A percentile compares a stretch with the other conserved stretches of the same genome.
Conservation (phyloP, 1,140 invertebrate genomes). For the Sycophila sp. region DNA sequence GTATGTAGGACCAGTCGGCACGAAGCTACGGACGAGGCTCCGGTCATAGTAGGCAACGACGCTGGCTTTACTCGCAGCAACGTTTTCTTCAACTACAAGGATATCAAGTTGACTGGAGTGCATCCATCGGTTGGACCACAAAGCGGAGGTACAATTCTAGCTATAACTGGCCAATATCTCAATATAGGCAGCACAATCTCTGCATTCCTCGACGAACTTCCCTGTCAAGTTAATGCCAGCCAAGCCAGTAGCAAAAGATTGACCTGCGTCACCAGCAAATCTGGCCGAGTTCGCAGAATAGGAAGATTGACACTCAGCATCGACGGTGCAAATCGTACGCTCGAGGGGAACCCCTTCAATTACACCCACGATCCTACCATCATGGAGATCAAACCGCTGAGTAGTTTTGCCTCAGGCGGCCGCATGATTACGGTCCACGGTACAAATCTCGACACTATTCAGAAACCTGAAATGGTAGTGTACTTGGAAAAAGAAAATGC, state of each 20-base stretch:
- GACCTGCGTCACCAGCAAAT: conserved; percentile 85
- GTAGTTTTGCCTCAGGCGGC: conserved; percentile 91
- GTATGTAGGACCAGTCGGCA: conserved; percentile 88
- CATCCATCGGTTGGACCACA: conserved; percentile 89
- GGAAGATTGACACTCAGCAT: conserved; percentile 79
- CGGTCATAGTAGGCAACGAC: conserved; percentile 89
- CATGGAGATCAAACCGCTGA: conserved; percentile 89
- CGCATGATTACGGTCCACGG: conserved; percentile 93
- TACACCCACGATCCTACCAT: conserved; percentile 95
- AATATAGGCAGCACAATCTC: conserved; percentile 92
- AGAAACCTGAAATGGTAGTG: conserved; percentile 89
- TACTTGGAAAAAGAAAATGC: conserved; percentile 76
- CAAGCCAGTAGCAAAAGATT: conserved; percentile 89
- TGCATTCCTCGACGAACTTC: conserved; percentile 88
- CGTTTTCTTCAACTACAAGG: conserved; percentile 90
- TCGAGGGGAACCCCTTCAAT: conserved; percentile 79
- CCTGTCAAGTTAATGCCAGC: conserved; percentile 87
- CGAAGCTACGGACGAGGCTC: conserved; percentile 77
- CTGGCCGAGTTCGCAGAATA: conserved; percentile 69
- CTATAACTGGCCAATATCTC: conserved; percentile 89
- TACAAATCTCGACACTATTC: conserved; percentile 89
- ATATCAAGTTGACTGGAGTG: conserved; percentile 82
- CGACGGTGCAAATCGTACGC: conserved; percentile 82
- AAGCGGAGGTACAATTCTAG: conserved; percentile 92
- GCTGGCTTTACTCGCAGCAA: conserved; percentile 89